Conservation (phyloP, 2,888 invertebrate genomes). For the Abrostola tripartita region DNA sequence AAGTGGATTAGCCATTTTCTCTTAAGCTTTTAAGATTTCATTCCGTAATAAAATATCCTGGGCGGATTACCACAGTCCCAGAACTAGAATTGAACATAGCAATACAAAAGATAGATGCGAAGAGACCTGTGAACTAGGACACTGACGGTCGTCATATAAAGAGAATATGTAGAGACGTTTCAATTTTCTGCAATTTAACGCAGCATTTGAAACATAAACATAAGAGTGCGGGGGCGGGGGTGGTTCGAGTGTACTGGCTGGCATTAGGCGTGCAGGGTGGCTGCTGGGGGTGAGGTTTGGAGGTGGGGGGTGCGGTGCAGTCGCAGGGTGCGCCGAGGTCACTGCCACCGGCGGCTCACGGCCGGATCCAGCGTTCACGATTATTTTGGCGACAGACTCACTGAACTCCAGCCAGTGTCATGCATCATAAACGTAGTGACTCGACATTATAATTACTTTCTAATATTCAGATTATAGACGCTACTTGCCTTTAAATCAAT, state of each 20-base stretch:
- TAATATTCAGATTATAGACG: conserved; percentile 23
- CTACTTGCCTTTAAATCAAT: background rate
- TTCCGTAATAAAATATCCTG: no score
- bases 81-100: no score
- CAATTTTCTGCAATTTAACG: conserved; percentile 45
- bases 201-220: conserved; percentile 53
- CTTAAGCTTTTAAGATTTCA: no score
- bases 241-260: conserved; percentile 51
- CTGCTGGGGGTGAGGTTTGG: conserved; percentile 49
- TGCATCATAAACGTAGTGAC: conserved; percentile 33
- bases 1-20: no score
- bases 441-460: conserved; percentile 31
- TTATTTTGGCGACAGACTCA: conserved; percentile 81
- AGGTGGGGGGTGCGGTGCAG: conserved; percentile 76
- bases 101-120: no score
- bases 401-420: conserved; percentile 58
- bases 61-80: no score
- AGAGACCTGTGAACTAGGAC: conserved; percentile 41
- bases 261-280: conserved; percentile 61
- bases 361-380: conserved; percentile 73
- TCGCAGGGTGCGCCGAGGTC: conserved; percentile 89
- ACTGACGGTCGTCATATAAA: conserved; percentile 23
- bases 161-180: conserved; percentile 30
- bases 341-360: conserved; percentile 88
- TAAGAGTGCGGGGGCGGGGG: conserved; percentile 40